These are phyloP conservation scores for Isaurus tuberculatus DNA, from an alignment of 92 coral and sea anemone species.

Conservation along the genomic window DNA sequence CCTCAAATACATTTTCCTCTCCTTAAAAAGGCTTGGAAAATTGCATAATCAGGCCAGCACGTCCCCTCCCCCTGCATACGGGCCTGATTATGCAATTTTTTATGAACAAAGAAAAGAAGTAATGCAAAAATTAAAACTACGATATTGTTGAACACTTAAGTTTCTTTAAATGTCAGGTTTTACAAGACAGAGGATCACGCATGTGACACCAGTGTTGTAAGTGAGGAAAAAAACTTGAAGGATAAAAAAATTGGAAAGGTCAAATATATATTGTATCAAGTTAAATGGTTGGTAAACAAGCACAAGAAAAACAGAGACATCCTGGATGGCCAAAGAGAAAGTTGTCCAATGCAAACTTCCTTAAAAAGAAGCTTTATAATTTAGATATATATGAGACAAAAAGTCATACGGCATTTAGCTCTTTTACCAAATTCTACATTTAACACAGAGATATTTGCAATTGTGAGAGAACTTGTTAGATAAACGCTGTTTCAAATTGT, in stretches of 20 bases:
- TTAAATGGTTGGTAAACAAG: slow-evolving; percentile 14
- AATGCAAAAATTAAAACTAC: neutral
- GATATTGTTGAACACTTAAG: too few relatives aligned
- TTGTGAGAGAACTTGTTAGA: neutral
- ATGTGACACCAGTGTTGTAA: slow-evolving; percentile 10
- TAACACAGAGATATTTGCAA: neutral
- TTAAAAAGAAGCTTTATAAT: slow-evolving; percentile 24
- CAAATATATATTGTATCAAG: slow-evolving; percentile 34
- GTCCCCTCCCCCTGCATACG: too few relatives aligned
- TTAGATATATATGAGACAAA: neutral
- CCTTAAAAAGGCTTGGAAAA: too few relatives aligned
- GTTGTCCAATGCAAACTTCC: neutral
- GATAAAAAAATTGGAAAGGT: neutral
- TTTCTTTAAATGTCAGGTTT: slow-evolving; percentile 9
- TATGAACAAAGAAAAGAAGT: too few relatives aligned
- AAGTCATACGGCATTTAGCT: neutral
- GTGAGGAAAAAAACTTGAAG: neutral
- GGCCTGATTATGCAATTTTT: too few relatives aligned
- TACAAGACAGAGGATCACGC: slow-evolving; percentile 47
- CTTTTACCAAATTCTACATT: slow-evolving; percentile 14
- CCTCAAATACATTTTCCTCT: too few relatives aligned
- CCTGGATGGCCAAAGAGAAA: slow-evolving; percentile 14
- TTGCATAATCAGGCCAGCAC: too few relatives aligned
- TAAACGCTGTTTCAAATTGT: slow-evolving; percentile 11
- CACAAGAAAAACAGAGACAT: slow-evolving; percentile 10